Evolutionary conservation across 2,113 vertebrate genomes (phyloP).

Genomic region (Irena cyanogastra): DNA sequence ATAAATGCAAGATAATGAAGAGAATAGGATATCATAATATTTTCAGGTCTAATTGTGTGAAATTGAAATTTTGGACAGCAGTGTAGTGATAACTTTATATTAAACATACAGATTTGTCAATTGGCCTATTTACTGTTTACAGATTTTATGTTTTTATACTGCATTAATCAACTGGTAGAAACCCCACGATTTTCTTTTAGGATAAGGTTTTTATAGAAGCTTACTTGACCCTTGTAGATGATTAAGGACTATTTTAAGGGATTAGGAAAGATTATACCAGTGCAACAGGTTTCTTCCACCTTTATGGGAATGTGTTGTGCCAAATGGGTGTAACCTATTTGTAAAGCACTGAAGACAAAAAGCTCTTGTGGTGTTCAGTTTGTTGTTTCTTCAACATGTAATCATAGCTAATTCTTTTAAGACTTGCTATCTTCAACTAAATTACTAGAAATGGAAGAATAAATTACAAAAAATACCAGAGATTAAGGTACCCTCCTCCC

Average conservation of each 20-base stretch:
- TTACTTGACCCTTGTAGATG: neutral
- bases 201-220: neutral
- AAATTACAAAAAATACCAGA: neutral
- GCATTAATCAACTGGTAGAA: neutral
- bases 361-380: neutral
- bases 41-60: neutral
- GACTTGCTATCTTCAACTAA: neutral
- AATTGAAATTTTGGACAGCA: neutral
- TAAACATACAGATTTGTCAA: neutral
- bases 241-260: neutral
- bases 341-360: neutral
- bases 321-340: neutral
- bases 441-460: neutral
- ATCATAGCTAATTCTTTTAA: neutral
- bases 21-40: neutral
- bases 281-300: neutral
- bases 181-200: neutral
- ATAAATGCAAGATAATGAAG: neutral
- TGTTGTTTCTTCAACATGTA: neutral
- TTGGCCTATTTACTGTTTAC: neutral
- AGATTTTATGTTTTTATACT: neutral
- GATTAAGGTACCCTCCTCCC: neutral
- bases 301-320: neutral
- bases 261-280: neutral
- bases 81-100: neutral